phyloP scores from a whole-genome alignment of 2,113 vertebrate species.

The Danionella cerebrum region DNA sequence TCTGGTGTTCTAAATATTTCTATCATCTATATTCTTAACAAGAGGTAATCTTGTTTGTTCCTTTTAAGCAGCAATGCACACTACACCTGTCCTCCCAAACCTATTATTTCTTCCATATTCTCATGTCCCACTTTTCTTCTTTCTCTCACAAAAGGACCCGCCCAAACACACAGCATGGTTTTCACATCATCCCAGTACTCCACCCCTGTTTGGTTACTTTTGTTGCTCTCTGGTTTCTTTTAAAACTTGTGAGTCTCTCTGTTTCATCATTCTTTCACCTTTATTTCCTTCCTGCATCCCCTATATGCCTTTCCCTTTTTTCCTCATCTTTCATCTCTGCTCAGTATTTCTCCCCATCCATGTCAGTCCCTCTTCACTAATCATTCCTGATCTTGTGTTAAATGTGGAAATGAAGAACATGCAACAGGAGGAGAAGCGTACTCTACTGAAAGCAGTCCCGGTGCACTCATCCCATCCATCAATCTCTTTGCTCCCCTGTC shows the following conservation, averaged over 20 bases:
- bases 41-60: background rate
- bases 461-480: slow-evolving; percentile 1
- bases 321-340: background rate
- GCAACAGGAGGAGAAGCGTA: slow-evolving; percentile 17
- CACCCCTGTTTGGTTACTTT: background rate
- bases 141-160: background rate
- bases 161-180: background rate
- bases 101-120: slow-evolving; percentile 3
- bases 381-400: slow-evolving; percentile 9
- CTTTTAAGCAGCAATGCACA: background rate
- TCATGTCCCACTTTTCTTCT: background rate
- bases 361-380: slow-evolving; percentile 14
- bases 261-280: slow-evolving; percentile 3
- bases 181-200: background rate
- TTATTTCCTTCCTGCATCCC: background rate
- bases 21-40: background rate
- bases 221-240: slow-evolving; percentile 2
- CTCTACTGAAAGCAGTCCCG: background rate
- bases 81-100: background rate
- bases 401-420: slow-evolving; percentile 19
- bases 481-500: slow-evolving; percentile 13
- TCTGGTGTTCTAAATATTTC: background rate
- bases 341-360: background rate
- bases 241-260: background rate
- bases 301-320: background rate